phyloP scores from a whole-genome alignment of 2,797 vertebrate species.

The Micromesistius poutassou region DNA sequence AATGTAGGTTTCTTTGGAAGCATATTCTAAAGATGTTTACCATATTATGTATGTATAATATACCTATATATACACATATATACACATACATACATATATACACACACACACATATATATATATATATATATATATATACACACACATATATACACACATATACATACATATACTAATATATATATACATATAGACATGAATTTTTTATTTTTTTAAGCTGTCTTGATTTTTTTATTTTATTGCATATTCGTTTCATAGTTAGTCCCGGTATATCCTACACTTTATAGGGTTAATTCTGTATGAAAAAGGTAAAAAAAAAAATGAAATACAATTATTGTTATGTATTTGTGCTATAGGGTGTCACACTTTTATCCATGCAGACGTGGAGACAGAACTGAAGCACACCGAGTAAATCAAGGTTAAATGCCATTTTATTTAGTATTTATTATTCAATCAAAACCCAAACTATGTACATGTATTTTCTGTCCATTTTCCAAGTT shows the following conservation, averaged over 20 bases:
- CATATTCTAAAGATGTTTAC: background rate
- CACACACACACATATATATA: too few relatives aligned
- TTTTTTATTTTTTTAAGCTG: background rate
- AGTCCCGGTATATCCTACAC: background rate
- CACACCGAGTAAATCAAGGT: slow-evolving; percentile 21
- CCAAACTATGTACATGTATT: slow-evolving; percentile 74
- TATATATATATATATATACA: too few relatives aligned
- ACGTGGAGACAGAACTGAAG: background rate
- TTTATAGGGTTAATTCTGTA: background rate
- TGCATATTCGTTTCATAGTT: background rate
- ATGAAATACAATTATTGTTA: background rate
- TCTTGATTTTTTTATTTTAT: background rate
- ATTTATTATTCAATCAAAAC: slow-evolving; percentile 76
- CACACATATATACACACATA: too few relatives aligned
- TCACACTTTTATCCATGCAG: background rate
- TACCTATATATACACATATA: too few relatives aligned
- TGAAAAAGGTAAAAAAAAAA: background rate
- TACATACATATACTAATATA: too few relatives aligned
- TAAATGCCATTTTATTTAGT: slow-evolving; percentile 72
- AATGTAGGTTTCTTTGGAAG: too few relatives aligned
- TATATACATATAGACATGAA: too few relatives aligned
- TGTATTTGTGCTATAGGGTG: background rate
- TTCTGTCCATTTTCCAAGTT: slow-evolving; percentile 60
- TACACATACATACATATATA: too few relatives aligned
- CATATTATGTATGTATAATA: too few relatives aligned